These are phyloP conservation scores for Pluvianellus socialis DNA, from an alignment of 2,113 vertebrate genomes.

Conservation along the genomic window DNA sequence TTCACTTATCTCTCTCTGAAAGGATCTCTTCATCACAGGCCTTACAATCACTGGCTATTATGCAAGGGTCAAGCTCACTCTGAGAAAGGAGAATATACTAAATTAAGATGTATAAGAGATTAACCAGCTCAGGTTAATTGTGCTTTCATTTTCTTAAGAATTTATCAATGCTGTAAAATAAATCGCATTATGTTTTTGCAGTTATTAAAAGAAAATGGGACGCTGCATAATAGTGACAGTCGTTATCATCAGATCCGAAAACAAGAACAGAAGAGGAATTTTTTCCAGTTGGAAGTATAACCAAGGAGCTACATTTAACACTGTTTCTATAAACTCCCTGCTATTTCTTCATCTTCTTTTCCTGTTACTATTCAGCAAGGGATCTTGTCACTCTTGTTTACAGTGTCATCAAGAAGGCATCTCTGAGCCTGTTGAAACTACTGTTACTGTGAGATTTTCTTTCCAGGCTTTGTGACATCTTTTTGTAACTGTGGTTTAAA, in stretches of 20 bases:
- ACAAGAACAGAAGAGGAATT: neutral
- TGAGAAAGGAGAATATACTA: neutral
- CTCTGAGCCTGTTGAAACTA: neutral
- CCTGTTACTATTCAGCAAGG: neutral
- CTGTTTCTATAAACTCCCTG: neutral
- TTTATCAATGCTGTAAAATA: neutral
- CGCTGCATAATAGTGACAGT: neutral
- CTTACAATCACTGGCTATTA: neutral
- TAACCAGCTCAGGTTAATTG: slow-evolving; percentile 50
- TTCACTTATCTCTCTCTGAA: slow-evolving; percentile 10
- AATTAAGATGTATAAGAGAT: slow-evolving; percentile 48
- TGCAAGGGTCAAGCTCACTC: neutral
- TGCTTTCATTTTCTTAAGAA: slow-evolving; percentile 35
- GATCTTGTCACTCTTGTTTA: neutral
- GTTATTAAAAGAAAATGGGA: neutral
- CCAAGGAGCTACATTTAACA: neutral
- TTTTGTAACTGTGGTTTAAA: neutral
- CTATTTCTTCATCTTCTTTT: neutral
- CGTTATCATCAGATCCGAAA: neutral
- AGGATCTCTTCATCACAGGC: neutral
- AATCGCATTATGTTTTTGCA: neutral
- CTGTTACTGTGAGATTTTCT: neutral
- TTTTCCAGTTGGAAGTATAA: neutral
- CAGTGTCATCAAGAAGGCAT: neutral
- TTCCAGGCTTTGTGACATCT: neutral